Base-by-base conservation (phyloP, 1,140 invertebrate species). In the Caenorhabditis tropicalis region DNA sequence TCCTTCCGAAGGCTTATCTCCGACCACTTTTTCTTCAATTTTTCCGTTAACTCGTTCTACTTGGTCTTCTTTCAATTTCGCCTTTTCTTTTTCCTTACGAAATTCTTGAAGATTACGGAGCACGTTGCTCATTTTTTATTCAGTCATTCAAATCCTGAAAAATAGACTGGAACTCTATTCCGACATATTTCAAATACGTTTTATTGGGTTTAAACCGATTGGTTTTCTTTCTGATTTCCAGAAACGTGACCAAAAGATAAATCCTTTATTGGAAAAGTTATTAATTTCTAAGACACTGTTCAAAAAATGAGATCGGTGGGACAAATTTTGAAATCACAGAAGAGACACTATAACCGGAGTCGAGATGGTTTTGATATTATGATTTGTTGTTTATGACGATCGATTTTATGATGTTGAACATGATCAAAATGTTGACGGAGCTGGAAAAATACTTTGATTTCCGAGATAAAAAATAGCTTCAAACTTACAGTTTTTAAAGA, bases 81-180 rank as follows among this genome's bases (percentile, higher is more conserved):
- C 43, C 33, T 46, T 74, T 15, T 74, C 36, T 74, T 74, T 74
- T 31, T 74, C 36, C 24, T 74, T 74, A 24, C 65, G 65, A 24
- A 74, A 74, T 27, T 74, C 65, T 74, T 46, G 65, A 27, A 74
- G 36, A 31, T 74, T 74, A 12, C 36, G 65, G 21, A 74, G 65
- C 65, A 74, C 65, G 43, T 74, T 36, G 36, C 33, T 10, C 65
- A 74, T 58, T 51, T 10, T 51, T 1, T 51, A 0, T 51, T 19
- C 39, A 12, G n/a, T n/a, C n/a, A n/a, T n/a, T n/a, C n/a, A n/a
- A n/a, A n/a, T n/a, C n/a, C n/a, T n/a, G n/a, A n/a, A n/a, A n/a
- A n/a, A n/a, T n/a, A n/a, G n/a, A n/a, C n/a, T n/a, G n/a, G n/a
- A n/a, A n/a, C n/a, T n/a, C n/a, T n/a, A n/a, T n/a, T n/a, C n/a